Evolutionary conservation across 2,888 invertebrate species (phyloP).

Genomic region (Euzophera pinguis): DNA sequence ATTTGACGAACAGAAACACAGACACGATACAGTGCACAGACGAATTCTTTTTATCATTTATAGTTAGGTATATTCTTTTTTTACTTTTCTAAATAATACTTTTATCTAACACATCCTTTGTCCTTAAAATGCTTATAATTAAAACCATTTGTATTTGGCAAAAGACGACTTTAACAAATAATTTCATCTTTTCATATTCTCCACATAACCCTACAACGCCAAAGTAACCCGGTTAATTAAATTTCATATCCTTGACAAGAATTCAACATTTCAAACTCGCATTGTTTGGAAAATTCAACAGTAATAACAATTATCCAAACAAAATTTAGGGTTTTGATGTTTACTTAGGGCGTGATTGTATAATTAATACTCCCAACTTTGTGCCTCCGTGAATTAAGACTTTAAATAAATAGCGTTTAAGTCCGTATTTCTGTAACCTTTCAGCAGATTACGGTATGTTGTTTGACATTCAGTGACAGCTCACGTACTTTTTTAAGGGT

Average conservation of each 20-base stretch:
- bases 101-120: no score
- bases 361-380: slow-evolving; percentile 41
- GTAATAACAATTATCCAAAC: slow-evolving; percentile 62
- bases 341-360: slow-evolving; percentile 62
- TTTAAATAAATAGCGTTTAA: slow-evolving; percentile 27
- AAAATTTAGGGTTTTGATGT: slow-evolving; percentile 48
- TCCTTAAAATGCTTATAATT: no score
- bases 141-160: no score
- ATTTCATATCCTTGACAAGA: slow-evolving; percentile 39
- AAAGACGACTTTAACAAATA: no score
- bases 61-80: no score
- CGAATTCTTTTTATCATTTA: no score
- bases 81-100: no score
- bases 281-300: slow-evolving; percentile 55
- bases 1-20: no score
- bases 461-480: slow-evolving; percentile 3
- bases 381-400: slow-evolving; percentile 29
- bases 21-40: no score
- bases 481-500: not conserved
- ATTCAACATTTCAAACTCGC: slow-evolving; percentile 39
- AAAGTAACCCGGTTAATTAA: slow-evolving; percentile 32
- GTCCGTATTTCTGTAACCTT: slow-evolving; percentile 22
- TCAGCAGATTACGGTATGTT: slow-evolving; percentile 2
- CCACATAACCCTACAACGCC: not conserved
- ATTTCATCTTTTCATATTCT: no score